Conservation (phyloP, 1,140 invertebrate genomes). For the Brachystomella parvula region DNA sequence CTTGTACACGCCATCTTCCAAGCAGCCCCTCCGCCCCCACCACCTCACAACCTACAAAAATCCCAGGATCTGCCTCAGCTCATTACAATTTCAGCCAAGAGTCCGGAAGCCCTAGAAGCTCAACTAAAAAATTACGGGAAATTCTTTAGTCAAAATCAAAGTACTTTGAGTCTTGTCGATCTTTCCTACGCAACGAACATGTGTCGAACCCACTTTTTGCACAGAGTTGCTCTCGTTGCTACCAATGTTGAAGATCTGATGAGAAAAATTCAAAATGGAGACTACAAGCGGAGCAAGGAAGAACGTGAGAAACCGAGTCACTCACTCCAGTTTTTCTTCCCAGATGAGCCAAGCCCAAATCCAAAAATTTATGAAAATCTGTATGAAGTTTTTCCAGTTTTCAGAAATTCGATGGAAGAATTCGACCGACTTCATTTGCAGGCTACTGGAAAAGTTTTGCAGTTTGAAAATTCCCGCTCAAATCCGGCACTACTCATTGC, state of each 20-base stretch:
- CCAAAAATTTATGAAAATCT: not conserved
- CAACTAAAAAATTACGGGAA: not conserved
- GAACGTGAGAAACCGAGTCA: not conserved
- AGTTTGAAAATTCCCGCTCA: not conserved
- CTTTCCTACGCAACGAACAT: not conserved
- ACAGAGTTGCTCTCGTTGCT: not conserved
- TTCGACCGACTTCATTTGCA: not conserved
- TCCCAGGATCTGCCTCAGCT: not conserved
- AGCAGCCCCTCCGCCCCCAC: not conserved
- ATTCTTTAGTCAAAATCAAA: not conserved
- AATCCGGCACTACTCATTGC: not conserved
- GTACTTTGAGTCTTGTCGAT: not conserved
- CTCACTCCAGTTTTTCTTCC: not conserved
- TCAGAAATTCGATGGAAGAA: not conserved
- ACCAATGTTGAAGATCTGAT: not conserved
- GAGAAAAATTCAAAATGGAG: not conserved
- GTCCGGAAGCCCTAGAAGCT: not conserved
- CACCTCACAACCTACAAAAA: not conserved
- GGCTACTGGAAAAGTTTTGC: not conserved
- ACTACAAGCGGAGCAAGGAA: not conserved
- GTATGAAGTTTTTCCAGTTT: not conserved
- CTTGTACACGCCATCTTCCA: conserved; percentile 11
- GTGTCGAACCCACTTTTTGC: not conserved
- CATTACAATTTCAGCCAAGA: conserved; percentile 10
- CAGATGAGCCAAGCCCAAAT: not conserved